Evolutionary conservation across 1,140 invertebrate species (phyloP), one percentile per base, ranked within the genome.

Genomic region (Trinorchestia longiramus): DNA sequence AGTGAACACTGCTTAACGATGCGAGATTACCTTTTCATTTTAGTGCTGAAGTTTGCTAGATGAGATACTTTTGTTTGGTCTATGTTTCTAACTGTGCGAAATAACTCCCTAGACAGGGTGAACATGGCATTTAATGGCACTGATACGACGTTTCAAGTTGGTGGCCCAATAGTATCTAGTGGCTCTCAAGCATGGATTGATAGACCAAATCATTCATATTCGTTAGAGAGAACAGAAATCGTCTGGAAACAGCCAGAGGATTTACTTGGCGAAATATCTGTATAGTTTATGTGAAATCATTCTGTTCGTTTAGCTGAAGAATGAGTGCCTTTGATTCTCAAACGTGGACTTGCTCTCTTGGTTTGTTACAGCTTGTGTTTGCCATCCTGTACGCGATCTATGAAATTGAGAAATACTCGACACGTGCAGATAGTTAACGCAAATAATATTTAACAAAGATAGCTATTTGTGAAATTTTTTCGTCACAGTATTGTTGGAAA

Each of bases 241-340:
- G 28, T 11, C 62, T 77, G 62, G 15, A n/a, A n/a, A n/a, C n/a
- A n/a, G 15, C 36, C 62, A 77, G 1, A 23, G 15, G 15, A 77
- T 11, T 77, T 77, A 19, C 62, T 36, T 77, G 15, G 62, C 62
- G 62, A 36, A 77, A 77, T 77, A 77, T 77, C n/a, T n/a, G n/a
- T n/a, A n/a, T n/a, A 19, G 62, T 36, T 77, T 77, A 77, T 77
- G 28, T 77, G 62, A 77, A 77, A 77, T 77, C 28, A 28, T 77
- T 77, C 28, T 42, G n/a, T 90, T 90, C 42, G 43, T 90, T 90
- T 43, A 90, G 41, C n/a, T 90, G 88, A 90, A 90, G n/a, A 90
- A 90, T 90, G 88, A 77, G 88, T 90, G 88, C 88, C 88, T 90
- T 90, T 42, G 88, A 90, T 90, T 90, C 88, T 90, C 88, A 90